A percentile compares a stretch with the other conserved stretches of the same genome.
These are phyloP conservation scores for Pygoscelis adeliae DNA, from an alignment of 2,113 vertebrate species.

Conservation along the genomic window DNA sequence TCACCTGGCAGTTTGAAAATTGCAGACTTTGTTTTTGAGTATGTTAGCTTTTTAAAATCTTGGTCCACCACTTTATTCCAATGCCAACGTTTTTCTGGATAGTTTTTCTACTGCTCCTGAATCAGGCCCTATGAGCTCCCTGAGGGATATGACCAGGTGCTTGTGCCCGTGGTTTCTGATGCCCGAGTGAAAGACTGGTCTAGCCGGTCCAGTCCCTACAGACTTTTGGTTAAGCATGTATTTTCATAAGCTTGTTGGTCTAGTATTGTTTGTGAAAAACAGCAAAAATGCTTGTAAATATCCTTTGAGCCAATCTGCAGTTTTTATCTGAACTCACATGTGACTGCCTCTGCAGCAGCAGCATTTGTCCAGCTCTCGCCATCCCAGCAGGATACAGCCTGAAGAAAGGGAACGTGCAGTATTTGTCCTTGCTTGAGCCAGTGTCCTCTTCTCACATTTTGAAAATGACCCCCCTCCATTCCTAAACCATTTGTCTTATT, in stretches of 20 bases:
- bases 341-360: not conserved
- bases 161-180: not conserved
- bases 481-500: not conserved
- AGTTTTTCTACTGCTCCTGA: not conserved
- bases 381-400: not conserved
- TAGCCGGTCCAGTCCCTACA: not conserved
- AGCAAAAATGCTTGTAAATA: not conserved
- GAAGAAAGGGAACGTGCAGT: rapidly evolving
- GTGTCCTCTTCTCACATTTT: not conserved
- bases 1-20: not conserved
- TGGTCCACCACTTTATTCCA: not conserved
- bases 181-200: rapidly evolving
- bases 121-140: not conserved
- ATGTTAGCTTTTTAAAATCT: not conserved
- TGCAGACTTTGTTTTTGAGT: not conserved
- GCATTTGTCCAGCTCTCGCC: not conserved
- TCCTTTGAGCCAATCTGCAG: not conserved
- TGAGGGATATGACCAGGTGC: not conserved
- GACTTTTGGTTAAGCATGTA: not conserved
- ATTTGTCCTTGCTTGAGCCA: not conserved
- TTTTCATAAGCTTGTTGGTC: not conserved
- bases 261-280: not conserved
- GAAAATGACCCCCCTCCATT: not conserved
- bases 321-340: not conserved
- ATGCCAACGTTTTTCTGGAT: not conserved